phyloP scores from a whole-genome alignment of 1,140 invertebrate species.

The Adoxophyes honmai region DNA sequence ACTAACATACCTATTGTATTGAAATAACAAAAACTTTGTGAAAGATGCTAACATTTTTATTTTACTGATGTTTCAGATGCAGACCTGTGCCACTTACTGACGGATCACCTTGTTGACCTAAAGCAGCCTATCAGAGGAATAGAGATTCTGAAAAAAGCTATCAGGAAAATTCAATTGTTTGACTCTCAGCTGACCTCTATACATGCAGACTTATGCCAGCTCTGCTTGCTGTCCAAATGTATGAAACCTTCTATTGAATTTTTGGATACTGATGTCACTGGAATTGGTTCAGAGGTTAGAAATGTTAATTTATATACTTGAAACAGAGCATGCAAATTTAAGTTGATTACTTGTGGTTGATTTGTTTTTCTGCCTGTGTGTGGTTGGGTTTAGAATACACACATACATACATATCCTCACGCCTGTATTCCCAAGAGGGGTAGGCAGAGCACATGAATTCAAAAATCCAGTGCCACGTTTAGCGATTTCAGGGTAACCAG shows the following conservation, averaged over 20 bases:
- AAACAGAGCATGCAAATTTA: too few relatives aligned
- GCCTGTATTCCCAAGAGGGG: too few relatives aligned
- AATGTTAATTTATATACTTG: background rate
- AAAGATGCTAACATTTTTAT: too few relatives aligned
- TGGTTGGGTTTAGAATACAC: too few relatives aligned
- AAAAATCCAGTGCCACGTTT: too few relatives aligned
- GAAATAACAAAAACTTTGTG: too few relatives aligned
- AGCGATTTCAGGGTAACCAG: too few relatives aligned
- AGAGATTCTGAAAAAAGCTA: slow-evolving; percentile 88
- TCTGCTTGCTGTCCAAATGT: slow-evolving; percentile 94
- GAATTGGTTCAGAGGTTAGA: slow-evolving; percentile 89
- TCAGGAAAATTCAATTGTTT: slow-evolving; percentile 91
- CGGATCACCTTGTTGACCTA: slow-evolving; percentile 86
- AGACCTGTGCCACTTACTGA: slow-evolving; percentile 91
- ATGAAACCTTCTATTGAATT: slow-evolving; percentile 94
- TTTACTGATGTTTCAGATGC: slow-evolving; percentile 82
- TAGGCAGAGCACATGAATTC: too few relatives aligned
- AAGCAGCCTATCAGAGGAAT: slow-evolving; percentile 91
- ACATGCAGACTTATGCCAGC: slow-evolving; percentile 94
- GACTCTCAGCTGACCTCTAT: slow-evolving; percentile 94
- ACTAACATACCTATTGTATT: too few relatives aligned
- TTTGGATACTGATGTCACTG: slow-evolving; percentile 93
- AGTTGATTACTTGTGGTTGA: too few relatives aligned
- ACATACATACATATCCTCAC: too few relatives aligned
- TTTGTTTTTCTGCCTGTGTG: too few relatives aligned